Base-by-base conservation (phyloP, 2,888 invertebrate genomes). In the Incurvaria masculella region DNA sequence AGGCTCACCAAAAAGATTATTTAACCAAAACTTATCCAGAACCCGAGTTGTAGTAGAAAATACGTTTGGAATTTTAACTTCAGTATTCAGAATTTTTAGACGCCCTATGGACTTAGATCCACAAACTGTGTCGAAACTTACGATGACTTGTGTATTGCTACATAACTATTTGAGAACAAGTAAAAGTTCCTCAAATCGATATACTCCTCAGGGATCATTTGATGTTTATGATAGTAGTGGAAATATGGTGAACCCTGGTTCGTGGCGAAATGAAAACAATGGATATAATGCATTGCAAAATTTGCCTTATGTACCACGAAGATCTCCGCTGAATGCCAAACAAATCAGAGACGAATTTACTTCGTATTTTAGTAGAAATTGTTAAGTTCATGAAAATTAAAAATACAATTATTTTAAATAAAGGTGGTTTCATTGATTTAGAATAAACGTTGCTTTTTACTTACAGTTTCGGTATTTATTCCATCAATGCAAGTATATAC, bases 81-180 rank as follows among this genome's bases (percentile, higher is more conserved):
- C 59, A 50, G 53, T 54, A 23, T 63, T 62, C 42, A 47, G 63
- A 55, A 56, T 62, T 39, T 60, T 59, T 23, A 42, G 54, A 51
- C 53, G 49, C n/a, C 61, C 62, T 26, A 56, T 62, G 4, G 17
- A 51, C 47, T 42, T 63, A 42, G 50, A 59, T 20, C 54, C 57
- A 44, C 38, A 54, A 42, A 59, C 50, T 54, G 60, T 57, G 16
- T 14, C 58, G 39, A 5, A 54, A 50, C 21, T 62, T 38, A 58
- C 57, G 27, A 59, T 60, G 58, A 60, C 61, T 26, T 61, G 63
- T 56, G 50, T 60, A 48, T 46, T 58, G 48, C 50, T 63, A 50
- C 61, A 64, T 49, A 56, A 59, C 45, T 58, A 55, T 50, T 46
- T 58, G 33, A 51, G 57, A 45, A 56, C 52, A 52, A 59, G 53